Base-by-base conservation (phyloP, 2,888 invertebrate genomes). In the Tricholauxania praeusta region DNA sequence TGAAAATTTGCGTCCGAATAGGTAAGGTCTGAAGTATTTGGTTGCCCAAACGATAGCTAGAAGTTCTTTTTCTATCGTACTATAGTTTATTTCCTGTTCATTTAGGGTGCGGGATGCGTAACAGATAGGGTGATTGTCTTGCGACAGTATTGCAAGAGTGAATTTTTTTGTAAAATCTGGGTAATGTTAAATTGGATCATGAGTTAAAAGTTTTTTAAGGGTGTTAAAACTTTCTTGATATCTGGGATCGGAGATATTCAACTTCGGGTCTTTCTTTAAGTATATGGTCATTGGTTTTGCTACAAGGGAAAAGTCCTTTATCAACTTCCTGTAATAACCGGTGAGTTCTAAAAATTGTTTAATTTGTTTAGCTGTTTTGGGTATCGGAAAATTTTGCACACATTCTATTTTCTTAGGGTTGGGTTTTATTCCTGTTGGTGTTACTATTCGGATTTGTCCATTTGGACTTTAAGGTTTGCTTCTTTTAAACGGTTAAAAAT, bases 161-260 rank as follows among this genome's bases (percentile, higher is more conserved):
- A 78, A 77, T 22, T 72, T 75, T 63, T 78, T 76, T 0, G 55
- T 49, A 48, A 78, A 77, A 14, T 80, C 77, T 14, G 78, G 74
- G 28, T 76, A 76, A 19, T 53, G 48, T 4, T 78, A 49, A 17
- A 75, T 72, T 14, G 78, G 74, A 12, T 73, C 63, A 32, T 76
- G 65, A 17, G 69, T 74, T 8, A 78, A 19, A 3, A 76, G 48
- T 3, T 32, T 72, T 60, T 68, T 74, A 28, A 73, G 12, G 15
- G 69, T 75, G 32, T 75, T 65, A 59, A 74, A 73, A 47, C 66
- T 53, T 1, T 74, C 19, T 57, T 68, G 14, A 49, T 73, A 76
- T 57, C 68, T 53, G n/a, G 69, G 65, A 17, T 69, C 66, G 2
- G 53, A 68, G 10, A 52, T 68, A 12, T 72, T 63, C 8, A 72